Conservation (phyloP, 2,113 vertebrate genomes). For the cat (Felis catus) region DNA sequence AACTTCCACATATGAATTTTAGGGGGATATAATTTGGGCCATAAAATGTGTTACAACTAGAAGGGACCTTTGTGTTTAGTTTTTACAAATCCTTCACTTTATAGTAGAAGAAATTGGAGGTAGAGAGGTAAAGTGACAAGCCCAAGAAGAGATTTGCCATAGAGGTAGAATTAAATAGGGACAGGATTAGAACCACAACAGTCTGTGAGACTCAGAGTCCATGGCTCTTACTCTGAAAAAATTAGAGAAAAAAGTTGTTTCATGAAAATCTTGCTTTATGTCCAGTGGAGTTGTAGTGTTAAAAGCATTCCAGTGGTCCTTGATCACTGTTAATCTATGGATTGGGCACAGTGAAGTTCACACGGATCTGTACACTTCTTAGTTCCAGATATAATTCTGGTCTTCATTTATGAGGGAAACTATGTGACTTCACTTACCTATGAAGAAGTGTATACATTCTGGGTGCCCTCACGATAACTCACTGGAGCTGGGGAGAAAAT, state of each 20-base stretch:
- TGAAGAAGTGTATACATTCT: background rate
- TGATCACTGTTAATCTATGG: background rate
- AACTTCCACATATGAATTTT: background rate
- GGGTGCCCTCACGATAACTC: background rate
- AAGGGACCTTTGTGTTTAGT: background rate
- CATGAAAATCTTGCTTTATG: background rate
- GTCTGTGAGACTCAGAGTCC: background rate
- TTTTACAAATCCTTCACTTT: background rate
- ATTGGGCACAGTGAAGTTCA: background rate
- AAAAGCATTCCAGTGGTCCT: background rate
- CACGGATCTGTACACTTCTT: too few species aligned
- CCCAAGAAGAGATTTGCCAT: background rate
- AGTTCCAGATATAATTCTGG: background rate
- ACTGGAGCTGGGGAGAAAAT: background rate
- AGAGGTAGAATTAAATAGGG: background rate
- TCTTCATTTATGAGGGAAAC: background rate
- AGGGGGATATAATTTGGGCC: background rate
- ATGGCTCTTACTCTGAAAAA: constrained; percentile 2
- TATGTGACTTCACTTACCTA: background rate
- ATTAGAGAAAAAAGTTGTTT: background rate
- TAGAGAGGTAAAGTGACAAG: background rate
- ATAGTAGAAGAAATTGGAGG: background rate
- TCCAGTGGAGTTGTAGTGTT: background rate
- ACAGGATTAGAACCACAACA: background rate
- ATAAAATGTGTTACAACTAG: background rate